A percentile compares a stretch with the other conserved stretches of the same genome.
phyloP scores from a whole-genome alignment of 2,888 invertebrate species.

The Acanthococcus lagerstroemiae region DNA sequence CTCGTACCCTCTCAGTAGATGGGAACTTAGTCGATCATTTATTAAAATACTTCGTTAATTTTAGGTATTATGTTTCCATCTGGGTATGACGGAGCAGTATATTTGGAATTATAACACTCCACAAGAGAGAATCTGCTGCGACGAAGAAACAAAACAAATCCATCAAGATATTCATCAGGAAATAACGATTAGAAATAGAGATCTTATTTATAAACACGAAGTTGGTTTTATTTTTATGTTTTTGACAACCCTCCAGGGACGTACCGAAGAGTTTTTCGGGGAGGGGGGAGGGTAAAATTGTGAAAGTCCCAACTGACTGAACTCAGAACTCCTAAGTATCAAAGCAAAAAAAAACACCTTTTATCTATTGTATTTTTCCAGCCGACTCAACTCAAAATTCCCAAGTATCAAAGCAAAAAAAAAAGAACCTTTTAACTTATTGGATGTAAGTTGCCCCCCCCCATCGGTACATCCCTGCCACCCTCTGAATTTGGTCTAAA shows the following conservation, averaged over 20 bases:
- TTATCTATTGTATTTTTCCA: too few species aligned
- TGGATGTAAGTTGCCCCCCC: too few species aligned
- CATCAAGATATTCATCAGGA: conserved; percentile 37
- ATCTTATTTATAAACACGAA: conserved; percentile 37
- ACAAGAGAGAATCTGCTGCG: conserved; percentile 34
- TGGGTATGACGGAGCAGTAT: conserved; percentile 39
- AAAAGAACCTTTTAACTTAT: too few species aligned
- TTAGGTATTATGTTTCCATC: conserved; percentile 39
- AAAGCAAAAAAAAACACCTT: too few species aligned
- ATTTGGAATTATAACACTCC: conserved; percentile 37
- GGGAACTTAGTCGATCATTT: neutral
- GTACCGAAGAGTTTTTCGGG: neutral
- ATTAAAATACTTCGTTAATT: neutral
- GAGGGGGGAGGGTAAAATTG: too few species aligned
- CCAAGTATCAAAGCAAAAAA: too few species aligned
- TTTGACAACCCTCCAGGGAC: too few species aligned
- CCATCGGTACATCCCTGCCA: too few species aligned
- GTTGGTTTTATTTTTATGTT: conserved; percentile 23
- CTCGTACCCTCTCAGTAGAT: neutral
- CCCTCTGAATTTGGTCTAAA: too few species aligned
- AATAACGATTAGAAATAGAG: conserved; percentile 37
- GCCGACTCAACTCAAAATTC: too few species aligned
- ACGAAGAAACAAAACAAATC: conserved; percentile 36
- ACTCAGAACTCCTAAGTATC: too few species aligned
- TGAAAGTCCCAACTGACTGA: too few species aligned